A percentile compares a stretch with the other conserved stretches of the same genome.
These are phyloP conservation scores for Cheilinus undulatus DNA, from an alignment of 2,113 vertebrate genomes.

Conservation along the genomic window DNA sequence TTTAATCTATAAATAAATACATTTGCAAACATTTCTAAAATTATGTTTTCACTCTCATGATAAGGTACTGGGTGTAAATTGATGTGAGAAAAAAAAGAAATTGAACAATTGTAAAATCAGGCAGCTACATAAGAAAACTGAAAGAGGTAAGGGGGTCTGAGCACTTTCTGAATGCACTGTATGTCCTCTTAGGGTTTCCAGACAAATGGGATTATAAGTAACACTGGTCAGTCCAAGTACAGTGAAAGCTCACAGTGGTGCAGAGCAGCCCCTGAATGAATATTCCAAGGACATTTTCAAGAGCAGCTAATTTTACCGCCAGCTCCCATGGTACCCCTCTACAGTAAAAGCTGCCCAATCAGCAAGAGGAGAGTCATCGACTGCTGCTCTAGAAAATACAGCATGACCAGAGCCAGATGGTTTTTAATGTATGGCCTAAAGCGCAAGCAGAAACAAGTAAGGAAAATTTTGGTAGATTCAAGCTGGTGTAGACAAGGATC, in stretches of 20 bases:
- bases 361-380: slow-evolving; percentile 47
- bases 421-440: slow-evolving; percentile 10
- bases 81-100: too few species aligned
- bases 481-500: not conserved
- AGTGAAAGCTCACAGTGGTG: slow-evolving; percentile 28
- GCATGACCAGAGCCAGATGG: not conserved
- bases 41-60: too few species aligned
- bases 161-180: too few species aligned
- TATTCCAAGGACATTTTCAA: slow-evolving; percentile 64
- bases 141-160: too few species aligned
- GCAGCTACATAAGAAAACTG: too few species aligned
- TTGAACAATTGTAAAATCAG: too few species aligned
- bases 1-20: too few species aligned
- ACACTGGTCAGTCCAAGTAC: slow-evolving; percentile 29
- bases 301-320: slow-evolving; percentile 65
- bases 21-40: too few species aligned
- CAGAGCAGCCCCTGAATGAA: slow-evolving; percentile 31
- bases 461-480: not conserved
- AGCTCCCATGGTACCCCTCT: slow-evolving; percentile 40
- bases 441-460: slow-evolving; percentile 10
- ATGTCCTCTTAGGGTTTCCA: too few species aligned
- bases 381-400: slow-evolving; percentile 22
- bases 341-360: slow-evolving; percentile 39
- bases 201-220: slow-evolving; percentile 1
- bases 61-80: too few species aligned